These are phyloP conservation scores for Nerophis ophidion DNA, from an alignment of 2,113 vertebrate species.

Conservation along the genomic window DNA sequence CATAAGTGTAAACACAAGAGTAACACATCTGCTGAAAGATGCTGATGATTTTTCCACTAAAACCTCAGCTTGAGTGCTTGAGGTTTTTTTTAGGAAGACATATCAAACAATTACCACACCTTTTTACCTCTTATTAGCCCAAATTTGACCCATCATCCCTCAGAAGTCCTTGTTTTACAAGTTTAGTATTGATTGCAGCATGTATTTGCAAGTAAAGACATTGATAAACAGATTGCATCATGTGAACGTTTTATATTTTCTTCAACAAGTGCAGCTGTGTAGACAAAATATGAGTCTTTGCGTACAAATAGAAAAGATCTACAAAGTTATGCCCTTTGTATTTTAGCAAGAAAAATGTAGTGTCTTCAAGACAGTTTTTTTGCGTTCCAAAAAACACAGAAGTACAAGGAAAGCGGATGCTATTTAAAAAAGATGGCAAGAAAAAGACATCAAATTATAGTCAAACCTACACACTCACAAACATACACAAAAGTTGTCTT, in stretches of 20 bases:
- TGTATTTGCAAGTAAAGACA: conserved; percentile 4
- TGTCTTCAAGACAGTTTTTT: background rate
- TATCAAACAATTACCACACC: background rate
- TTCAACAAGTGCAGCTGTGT: conserved; percentile 45
- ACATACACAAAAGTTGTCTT: background rate
- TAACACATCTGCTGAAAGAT: background rate
- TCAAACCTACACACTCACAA: background rate
- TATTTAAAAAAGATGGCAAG: conserved; percentile 5
- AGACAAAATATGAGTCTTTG: conserved; percentile 39
- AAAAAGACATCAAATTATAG: background rate
- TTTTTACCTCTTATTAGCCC: background rate
- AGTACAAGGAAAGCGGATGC: conserved; percentile 3
- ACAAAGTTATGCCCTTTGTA: conserved; percentile 6
- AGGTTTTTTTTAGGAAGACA: background rate
- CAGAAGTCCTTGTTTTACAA: background rate
- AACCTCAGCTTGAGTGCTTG: background rate
- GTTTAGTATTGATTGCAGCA: conserved; percentile 38
- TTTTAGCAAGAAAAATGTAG: conserved; percentile 2
- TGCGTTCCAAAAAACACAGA: background rate
- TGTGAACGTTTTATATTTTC: conserved; percentile 12
- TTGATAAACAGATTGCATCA: conserved; percentile 18
- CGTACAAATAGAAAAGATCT: conserved; percentile 34
- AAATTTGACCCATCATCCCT: conserved; percentile 17
- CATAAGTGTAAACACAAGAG: background rate
- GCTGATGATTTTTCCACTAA: background rate